Base-by-base conservation (phyloP, 2,797 vertebrate species). In the Iguana delicatissima region DNA sequence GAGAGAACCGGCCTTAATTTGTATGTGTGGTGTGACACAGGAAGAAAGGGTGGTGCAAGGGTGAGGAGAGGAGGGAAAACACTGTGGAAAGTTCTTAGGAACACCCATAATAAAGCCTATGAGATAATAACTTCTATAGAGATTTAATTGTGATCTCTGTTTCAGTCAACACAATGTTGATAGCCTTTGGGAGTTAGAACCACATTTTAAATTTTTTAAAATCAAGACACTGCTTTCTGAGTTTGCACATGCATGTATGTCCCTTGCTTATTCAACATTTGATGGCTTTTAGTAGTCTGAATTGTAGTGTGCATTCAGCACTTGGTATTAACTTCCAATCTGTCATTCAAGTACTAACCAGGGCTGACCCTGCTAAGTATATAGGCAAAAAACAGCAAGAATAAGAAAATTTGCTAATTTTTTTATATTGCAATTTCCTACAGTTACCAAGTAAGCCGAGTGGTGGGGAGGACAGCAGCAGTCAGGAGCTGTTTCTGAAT, bases 1-100 rank as follows among this genome's bases (percentile, higher is more conserved):
- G 89, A 72, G 83, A 86, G 92, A 94, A 87, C 14, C 91, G 91
- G 90, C 0, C 29, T 1, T 94, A 95, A 95, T 96, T 95, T 93
- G 93, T 92, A 86, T 59, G 72, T 93, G 93, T 94, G 88, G 93
- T 93, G 93, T 57, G 93, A 95, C 84, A 94, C 96, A 96, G 94
- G 96, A 96, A 95, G 91, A 93, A 94, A 95, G 95, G 91, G 80
- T 67, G 89, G 91, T 92, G 90, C 76, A 93, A 88, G 93, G 90
- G 90, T 87, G 76, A 93, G 92, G 93, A 94, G 87, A 93, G 90
- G 86, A 88, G 76, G 93, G 93, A 93, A 89, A 95, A 93, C 94
- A 95, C 93, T 92, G 95, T 87, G 94, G 89, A 94, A 52, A 93
- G 93, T 93, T 91, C 90, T 79, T 67, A 93, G 92, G 90, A 94